Evolutionary conservation across 2,797 vertebrate species (phyloP).

Genomic region (Caiman crocodilus): DNA sequence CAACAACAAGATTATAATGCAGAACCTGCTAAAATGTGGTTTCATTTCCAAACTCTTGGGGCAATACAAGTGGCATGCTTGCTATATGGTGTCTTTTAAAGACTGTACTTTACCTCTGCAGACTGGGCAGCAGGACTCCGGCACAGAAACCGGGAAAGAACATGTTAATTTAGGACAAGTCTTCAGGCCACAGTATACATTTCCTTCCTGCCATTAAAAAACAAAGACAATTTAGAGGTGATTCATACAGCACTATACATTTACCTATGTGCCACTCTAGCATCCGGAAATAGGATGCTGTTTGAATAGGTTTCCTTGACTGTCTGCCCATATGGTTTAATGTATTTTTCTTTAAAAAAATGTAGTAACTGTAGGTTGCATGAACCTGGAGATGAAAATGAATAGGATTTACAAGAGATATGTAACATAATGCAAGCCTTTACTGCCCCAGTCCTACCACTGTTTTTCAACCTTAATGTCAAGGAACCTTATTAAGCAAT

Average conservation of each 20-base stretch:
- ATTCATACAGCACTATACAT: not conserved
- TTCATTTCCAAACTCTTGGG: not conserved
- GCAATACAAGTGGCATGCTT: not conserved
- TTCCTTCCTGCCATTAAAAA: constrained; percentile 88
- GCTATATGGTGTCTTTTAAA: not conserved
- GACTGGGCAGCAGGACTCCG: constrained; percentile 93
- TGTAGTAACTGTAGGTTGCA: not conserved
- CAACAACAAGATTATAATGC: not conserved
- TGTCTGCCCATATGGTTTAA: not conserved
- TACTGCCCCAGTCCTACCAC: not conserved
- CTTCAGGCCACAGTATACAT: constrained; percentile 96
- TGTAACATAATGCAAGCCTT: not conserved
- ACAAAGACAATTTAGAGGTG: constrained; percentile 3
- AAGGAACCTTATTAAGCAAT: not conserved
- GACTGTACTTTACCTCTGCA: constrained; percentile 88
- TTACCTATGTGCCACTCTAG: constrained; percentile 5
- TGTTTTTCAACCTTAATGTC: not conserved
- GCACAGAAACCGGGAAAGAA: constrained; percentile 86
- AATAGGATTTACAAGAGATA: not conserved
- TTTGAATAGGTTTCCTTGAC: not conserved
- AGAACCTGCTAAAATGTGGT: not conserved
- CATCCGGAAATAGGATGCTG: not conserved
- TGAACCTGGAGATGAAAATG: not conserved
- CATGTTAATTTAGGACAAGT: constrained; percentile 92
- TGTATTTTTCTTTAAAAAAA: not conserved